Evolutionary conservation across 2,113 vertebrate species (phyloP).

Genomic region (Hippocampus mohnikei): DNA sequence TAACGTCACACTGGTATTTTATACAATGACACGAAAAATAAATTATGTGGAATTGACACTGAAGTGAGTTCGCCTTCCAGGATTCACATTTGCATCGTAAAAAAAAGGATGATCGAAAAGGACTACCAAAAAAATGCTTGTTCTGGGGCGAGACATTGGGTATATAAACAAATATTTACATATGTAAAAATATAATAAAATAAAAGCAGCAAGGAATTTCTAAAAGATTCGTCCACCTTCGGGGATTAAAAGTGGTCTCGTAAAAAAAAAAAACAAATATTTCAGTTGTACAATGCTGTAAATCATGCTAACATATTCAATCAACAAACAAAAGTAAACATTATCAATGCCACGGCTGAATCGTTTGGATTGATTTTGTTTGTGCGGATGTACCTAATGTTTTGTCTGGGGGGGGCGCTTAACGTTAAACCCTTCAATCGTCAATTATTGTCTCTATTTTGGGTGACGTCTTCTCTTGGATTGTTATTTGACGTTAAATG

Average conservation of each 20-base stretch:
- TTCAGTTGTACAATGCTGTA: neutral
- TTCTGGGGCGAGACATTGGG: neutral
- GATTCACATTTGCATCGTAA: neutral
- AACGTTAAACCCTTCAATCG: neutral
- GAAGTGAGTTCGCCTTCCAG: neutral
- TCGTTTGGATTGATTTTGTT: neutral
- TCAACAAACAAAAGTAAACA: too few species aligned
- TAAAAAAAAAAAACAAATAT: too few species aligned
- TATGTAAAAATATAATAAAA: neutral
- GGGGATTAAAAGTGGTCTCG: too few species aligned
- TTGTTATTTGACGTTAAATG: too few species aligned
- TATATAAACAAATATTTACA: neutral
- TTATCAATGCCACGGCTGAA: neutral
- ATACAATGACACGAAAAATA: neutral
- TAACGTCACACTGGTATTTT: too few species aligned
- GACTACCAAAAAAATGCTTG: neutral
- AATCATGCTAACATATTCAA: neutral
- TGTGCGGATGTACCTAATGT: constrained; percentile 1
- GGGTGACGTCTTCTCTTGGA: too few species aligned
- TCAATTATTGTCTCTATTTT: too few species aligned
- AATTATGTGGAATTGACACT: neutral
- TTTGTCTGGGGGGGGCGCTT: neutral
- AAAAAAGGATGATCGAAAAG: neutral
- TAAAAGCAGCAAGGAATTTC: neutral
- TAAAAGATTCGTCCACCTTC: neutral